Base-by-base conservation (phyloP, 2,888 invertebrate genomes). In the Flexamia atlantica region DNA sequence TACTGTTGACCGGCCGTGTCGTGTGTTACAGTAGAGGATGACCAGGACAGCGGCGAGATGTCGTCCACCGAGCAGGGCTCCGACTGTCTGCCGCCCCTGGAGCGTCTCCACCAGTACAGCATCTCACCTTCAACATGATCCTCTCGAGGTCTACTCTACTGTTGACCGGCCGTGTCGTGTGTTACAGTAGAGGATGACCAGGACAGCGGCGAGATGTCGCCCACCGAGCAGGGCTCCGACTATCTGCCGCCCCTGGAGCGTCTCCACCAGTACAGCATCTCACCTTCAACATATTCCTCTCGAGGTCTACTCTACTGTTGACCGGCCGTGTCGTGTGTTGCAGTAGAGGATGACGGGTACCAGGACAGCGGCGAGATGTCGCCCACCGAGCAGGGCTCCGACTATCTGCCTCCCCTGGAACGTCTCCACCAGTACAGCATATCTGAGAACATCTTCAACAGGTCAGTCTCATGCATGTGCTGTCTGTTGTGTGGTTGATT, bases 381-480 rank as follows among this genome's bases (percentile, higher is more conserved):
- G 20, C 46, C 76, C 2, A 50, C 76, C n/a, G 76, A 76, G 76
- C 76, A 46, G 20, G 50, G 76, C 25, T 23, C 25, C 7, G 76
- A 76, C 50, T 50, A 50, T 30, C 14, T 76, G 32, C 72, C 72
- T 3, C 72, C 72, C 36, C 12, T 72, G 40, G 76, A 76, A 0
- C 46, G 76, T 14, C 50, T 76, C 17, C 28, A 76, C 50, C 50
- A 50, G 50, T 76, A 50, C 28, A 46, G 46, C 50, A n/a, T 76
- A 14, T 76, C 76, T 7, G 76, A 50, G 50, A 76, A 76, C 50
- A 76, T 76, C 46, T 76, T 76, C n/a, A 76, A 76, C 76, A 76
- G 76, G 76, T 76, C 46, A 2, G 46, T 46, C n/a, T n/a, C n/a
- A n/a, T n/a, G n/a, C n/a, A n/a, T n/a, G n/a, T n/a, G n/a, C n/a